phyloP scores from a whole-genome alignment of 2,113 vertebrate species.

The Clinocottus analis region DNA sequence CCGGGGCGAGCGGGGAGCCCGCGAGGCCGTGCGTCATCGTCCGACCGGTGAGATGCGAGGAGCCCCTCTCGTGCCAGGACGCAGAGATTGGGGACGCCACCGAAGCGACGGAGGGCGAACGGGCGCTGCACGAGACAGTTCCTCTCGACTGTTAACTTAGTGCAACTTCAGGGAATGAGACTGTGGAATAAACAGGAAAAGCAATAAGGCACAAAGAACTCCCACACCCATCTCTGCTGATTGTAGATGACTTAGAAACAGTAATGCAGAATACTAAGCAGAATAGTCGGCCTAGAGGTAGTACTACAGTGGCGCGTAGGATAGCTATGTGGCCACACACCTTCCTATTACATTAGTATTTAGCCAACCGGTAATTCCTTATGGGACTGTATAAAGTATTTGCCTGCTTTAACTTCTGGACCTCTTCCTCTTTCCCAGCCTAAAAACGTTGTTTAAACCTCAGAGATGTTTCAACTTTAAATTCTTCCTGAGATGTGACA shows the following conservation, averaged over 20 bases:
- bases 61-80: constrained; percentile 43
- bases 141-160: constrained; percentile 86
- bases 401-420: constrained; percentile 74
- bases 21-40: constrained; percentile 79
- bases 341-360: constrained; percentile 50
- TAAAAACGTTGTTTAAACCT: constrained; percentile 55
- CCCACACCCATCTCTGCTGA: constrained; percentile 61
- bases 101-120: constrained; percentile 54
- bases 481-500: constrained; percentile 57
- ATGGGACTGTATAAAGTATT: constrained; percentile 66
- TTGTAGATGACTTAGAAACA: constrained; percentile 62
- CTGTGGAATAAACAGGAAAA: constrained; percentile 79
- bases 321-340: constrained; percentile 40
- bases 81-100: constrained; percentile 4
- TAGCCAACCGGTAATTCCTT: constrained; percentile 46
- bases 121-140: constrained; percentile 85
- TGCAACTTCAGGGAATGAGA: constrained; percentile 75
- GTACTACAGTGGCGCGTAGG: constrained; percentile 28
- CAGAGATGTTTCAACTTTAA: constrained; percentile 71
- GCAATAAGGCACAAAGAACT: constrained; percentile 82
- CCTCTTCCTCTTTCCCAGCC: constrained; percentile 38
- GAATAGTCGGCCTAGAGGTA: constrained; percentile 36
- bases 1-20: constrained; percentile 54
- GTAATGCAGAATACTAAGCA: constrained; percentile 56
- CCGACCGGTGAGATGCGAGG: constrained; percentile 74